Percentiles rank a stretch among this genome's conserved stretches.
phyloP scores from a whole-genome alignment of 2,113 vertebrate genomes.

The Ptychochromis oligacanthus region DNA sequence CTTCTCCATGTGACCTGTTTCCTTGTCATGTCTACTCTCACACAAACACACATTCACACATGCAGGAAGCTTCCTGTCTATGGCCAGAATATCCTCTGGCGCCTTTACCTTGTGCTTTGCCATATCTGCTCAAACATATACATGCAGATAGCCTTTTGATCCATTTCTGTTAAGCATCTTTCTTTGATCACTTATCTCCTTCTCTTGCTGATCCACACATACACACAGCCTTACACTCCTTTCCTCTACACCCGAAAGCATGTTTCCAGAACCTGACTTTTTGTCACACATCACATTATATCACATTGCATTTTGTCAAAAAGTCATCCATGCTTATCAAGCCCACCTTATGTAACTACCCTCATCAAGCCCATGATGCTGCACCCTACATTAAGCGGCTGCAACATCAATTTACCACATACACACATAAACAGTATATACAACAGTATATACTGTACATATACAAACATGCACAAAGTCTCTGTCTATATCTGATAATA shows the following conservation, averaged over 20 bases:
- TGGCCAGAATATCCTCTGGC: conserved; percentile 21
- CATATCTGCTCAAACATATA: not conserved
- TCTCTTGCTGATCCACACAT: not conserved
- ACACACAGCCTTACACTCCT: not conserved
- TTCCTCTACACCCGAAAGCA: conserved; percentile 35
- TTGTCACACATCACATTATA: conserved; percentile 73
- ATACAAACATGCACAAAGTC: conserved; percentile 4
- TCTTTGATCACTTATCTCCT: conserved; percentile 23
- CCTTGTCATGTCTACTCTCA: not conserved
- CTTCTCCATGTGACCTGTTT: conserved; percentile 62
- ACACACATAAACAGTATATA: not conserved
- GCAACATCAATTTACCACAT: not conserved
- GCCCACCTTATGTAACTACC: conserved; percentile 62
- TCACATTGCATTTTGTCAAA: conserved; percentile 69
- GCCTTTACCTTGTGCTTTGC: conserved; percentile 11
- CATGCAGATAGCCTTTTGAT: conserved; percentile 3
- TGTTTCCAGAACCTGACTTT: conserved; percentile 59
- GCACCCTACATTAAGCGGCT: conserved; percentile 16
- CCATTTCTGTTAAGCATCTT: not conserved
- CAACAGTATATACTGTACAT: not conserved
- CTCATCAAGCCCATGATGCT: conserved; percentile 34
- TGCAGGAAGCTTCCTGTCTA: not conserved
- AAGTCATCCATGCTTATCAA: conserved; percentile 62
- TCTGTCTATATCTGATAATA: not conserved
- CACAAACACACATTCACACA: conserved; percentile 22